These are phyloP conservation scores for Cebidichthys violaceus DNA, from an alignment of 2,113 vertebrate genomes.

Conservation along the genomic window DNA sequence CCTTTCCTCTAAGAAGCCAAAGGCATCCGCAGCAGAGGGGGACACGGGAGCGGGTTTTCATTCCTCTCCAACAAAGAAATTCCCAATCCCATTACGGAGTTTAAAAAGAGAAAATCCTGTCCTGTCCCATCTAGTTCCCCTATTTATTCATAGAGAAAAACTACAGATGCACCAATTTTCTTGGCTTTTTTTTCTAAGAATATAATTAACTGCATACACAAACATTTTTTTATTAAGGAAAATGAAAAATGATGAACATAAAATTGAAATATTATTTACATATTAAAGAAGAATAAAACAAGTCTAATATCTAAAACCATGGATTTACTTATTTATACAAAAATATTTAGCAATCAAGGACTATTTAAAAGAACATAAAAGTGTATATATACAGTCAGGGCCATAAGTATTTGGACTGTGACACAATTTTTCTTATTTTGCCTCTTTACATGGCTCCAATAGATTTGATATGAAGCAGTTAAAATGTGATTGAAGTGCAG, in stretches of 20 bases:
- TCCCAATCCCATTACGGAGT: background rate
- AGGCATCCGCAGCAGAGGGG: background rate
- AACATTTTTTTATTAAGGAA: too few relatives aligned
- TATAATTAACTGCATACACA: background rate
- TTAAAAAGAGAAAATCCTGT: background rate
- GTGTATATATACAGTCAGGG: too few relatives aligned
- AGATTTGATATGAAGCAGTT: too few relatives aligned
- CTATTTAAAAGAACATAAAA: background rate
- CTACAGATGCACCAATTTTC: background rate
- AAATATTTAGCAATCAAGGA: background rate
- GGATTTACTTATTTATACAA: too few relatives aligned
- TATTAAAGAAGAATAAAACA: too few relatives aligned
- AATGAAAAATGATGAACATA: too few relatives aligned
- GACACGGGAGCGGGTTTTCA: background rate
- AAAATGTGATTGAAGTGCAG: too few relatives aligned
- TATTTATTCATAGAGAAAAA: background rate
- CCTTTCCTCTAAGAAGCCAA: background rate
- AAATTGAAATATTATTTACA: too few relatives aligned
- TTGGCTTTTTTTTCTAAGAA: background rate
- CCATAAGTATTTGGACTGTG: too few relatives aligned
- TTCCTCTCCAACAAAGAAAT: background rate
- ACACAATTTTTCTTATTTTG: too few relatives aligned
- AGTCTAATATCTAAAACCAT: too few relatives aligned
- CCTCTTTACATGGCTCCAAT: too few relatives aligned
- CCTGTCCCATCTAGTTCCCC: background rate